These are phyloP conservation scores for Chydorus sphaericus DNA, from an alignment of 2,888 invertebrate genomes.

Conservation along the genomic window DNA sequence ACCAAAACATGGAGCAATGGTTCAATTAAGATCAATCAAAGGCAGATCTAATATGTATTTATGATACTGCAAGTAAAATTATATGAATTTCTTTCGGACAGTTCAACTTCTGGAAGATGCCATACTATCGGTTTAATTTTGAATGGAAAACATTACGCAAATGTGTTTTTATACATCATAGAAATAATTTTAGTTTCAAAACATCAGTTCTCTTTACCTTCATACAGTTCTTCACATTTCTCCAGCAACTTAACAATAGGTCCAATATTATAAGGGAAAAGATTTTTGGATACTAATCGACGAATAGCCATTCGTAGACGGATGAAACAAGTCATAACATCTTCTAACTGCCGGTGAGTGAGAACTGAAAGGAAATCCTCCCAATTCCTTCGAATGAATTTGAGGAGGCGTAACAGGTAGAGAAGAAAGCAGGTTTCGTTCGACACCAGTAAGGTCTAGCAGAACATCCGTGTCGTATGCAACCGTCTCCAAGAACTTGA, in stretches of 20 bases:
- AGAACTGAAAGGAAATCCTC: slow-evolving; percentile 45
- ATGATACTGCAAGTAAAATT: too few species aligned
- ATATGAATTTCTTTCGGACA: too few species aligned
- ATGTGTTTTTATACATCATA: too few species aligned
- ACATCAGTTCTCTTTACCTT: slow-evolving; percentile 46
- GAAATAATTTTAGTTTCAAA: too few species aligned
- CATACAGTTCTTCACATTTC: slow-evolving; percentile 69
- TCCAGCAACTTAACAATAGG: slow-evolving; percentile 69
- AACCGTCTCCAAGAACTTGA: slow-evolving; percentile 69
- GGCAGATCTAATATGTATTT: too few species aligned
- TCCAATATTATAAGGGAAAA: slow-evolving; percentile 81
- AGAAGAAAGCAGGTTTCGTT: slow-evolving; percentile 81
- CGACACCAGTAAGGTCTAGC: slow-evolving; percentile 63
- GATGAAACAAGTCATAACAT: slow-evolving; percentile 70
- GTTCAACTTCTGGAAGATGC: too few species aligned
- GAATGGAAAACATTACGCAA: too few species aligned
- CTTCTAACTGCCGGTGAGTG: slow-evolving; percentile 52
- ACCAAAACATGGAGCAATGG: too few species aligned
- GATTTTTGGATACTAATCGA: slow-evolving; percentile 60
- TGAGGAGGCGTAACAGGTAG: slow-evolving; percentile 66
- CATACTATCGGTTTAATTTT: too few species aligned
- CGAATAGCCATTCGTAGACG: slow-evolving; percentile 64
- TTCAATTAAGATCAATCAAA: too few species aligned
- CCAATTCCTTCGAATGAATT: slow-evolving; percentile 72
- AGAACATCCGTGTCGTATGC: slow-evolving; percentile 65